These are phyloP conservation scores for Leptestheria dahalacensis DNA, from an alignment of 1,140 invertebrate species.

Conservation along the genomic window DNA sequence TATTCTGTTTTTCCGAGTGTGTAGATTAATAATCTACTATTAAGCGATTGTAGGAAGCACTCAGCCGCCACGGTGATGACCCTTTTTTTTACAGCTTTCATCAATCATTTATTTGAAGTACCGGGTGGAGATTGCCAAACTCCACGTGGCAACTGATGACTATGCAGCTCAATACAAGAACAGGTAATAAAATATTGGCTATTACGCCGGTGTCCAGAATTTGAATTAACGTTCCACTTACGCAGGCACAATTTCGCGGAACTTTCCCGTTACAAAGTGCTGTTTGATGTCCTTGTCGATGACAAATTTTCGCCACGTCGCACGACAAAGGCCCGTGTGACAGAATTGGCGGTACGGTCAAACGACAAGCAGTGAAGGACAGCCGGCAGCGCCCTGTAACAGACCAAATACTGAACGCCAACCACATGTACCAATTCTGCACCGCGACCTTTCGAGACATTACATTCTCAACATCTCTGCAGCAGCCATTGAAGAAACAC, in stretches of 20 bases:
- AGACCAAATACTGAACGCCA: neutral
- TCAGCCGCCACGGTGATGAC: neutral
- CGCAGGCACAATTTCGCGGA: conserved; percentile 19
- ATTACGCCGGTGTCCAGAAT: neutral
- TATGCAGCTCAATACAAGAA: neutral
- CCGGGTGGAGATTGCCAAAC: neutral
- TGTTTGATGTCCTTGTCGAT: conserved; percentile 24
- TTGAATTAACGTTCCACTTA: neutral
- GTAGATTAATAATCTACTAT: no score
- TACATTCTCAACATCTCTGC: neutral
- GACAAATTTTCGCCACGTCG: neutral
- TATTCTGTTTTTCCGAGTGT: no score
- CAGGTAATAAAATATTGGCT: neutral
- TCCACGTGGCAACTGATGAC: neutral
- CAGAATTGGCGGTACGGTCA: neutral
- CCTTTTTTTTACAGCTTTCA: neutral
- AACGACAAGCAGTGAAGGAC: neutral
- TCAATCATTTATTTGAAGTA: neutral
- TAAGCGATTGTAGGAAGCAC: neutral
- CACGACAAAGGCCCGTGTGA: neutral
- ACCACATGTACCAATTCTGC: neutral
- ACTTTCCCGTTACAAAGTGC: conserved; percentile 21
- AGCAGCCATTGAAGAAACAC: neutral
- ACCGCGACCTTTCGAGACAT: neutral
- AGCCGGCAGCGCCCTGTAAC: neutral